Base-by-base conservation (phyloP, 1,140 invertebrate genomes). In the Hermatobates lingyangjiaoensis region DNA sequence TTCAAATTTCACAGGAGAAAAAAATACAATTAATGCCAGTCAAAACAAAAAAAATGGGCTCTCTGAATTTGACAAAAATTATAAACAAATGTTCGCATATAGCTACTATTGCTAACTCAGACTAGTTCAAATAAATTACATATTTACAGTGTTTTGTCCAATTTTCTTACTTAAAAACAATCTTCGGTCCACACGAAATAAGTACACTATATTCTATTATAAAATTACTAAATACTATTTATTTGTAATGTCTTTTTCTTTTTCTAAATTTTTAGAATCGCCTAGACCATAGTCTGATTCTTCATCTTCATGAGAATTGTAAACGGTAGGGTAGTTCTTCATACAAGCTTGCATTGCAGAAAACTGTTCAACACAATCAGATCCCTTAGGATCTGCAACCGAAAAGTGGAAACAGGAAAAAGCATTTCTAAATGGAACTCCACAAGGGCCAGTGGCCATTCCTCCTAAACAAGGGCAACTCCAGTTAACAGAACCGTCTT, bases 351-450 rank as follows among this genome's bases (percentile, higher is more conserved):
- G 87, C 90, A 96, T 94, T 28, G 73, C 75, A 62, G 80, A 81
- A 68, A 96, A 96, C 50, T 81, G 75, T 53, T 91, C 83, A 60
- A 83, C 83, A 65, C 93, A 96, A 58, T 97, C 87, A 40, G 53
- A 59, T 58, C 71, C 77, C 69, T 75, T 77, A 28, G 68, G 69
- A 56, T 75, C 74, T 28, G 62, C 68, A 60, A 66, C 68, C 50
- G 80, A 84, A 59, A 89, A 87, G 67, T 95, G 90, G 65, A 95
- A 95, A 68, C 92, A 98, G 20, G 85, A 82, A 64, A 97, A 94
- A 0, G 92, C 90, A 55, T 92, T 83, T 48, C 91, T 68, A 66
- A 96, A 96, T 64, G 91, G 80, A 14, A 83, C 69, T 0, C 89
- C 92, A 66, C 93, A 98, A 0, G 93, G 92, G 1, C 92, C 92